Base-by-base conservation (phyloP, 2,888 invertebrate species). In the Seladonia tumulorum region DNA sequence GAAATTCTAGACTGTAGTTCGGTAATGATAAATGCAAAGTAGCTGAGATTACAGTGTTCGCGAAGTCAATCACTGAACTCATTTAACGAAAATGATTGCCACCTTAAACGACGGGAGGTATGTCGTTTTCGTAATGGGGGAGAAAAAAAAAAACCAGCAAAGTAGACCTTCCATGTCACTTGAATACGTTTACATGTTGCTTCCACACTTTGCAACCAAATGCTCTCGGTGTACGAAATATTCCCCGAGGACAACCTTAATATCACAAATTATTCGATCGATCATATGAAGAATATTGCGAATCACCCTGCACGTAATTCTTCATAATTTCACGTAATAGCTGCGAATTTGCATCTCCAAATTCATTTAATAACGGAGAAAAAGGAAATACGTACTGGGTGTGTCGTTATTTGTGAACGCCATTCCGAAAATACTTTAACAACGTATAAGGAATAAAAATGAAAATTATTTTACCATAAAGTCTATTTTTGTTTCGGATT, bases 301-400 rank as follows among this genome's bases (percentile, higher is more conserved):
- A 49, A 47, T 66, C 35, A n/a, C 35, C 66, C 22, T 14, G 39
- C 29, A 39, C 39, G 25, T 74, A 57, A 74, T 29, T 57, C 53
- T 53, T 74, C 39, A 60, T 75, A 57, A 75, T 75, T 75, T 42
- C 42, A 25, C 42, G 57, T 57, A 60, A 75, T 57, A n/a, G 75
- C 42, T 42, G 75, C 60, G 75, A 76, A 76, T 63, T 76, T 47
- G 76, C 68, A 49, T 18, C 53, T 42, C 18, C 68, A 35, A 25
- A 77, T 70, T 77, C 35, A 77, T 77, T 53, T 39, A 68, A 77
- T 77, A 53, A 68, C 47, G 35, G 68, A 2, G 35, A 68, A 25
- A 73, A 73, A 73, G 49, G 8, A 35, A 47, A 10, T 10, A 35
- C 68, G n/a, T 25, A 2, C 25, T 5, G 35, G 39, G 39, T 22